Evolutionary conservation across 2,888 invertebrate species (phyloP).

Genomic region (Trachelus iudaicus): DNA sequence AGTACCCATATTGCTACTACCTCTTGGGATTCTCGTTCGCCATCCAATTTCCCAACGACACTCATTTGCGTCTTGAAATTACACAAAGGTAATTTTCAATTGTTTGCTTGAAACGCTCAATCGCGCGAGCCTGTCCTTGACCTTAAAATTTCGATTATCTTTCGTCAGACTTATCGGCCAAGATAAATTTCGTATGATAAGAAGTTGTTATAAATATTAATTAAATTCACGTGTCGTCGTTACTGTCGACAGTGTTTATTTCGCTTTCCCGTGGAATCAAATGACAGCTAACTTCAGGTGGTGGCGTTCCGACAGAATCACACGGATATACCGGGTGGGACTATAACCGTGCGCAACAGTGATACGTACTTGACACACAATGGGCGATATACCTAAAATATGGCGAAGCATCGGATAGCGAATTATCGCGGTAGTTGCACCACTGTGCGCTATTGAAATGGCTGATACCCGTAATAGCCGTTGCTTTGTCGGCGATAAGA

Average conservation of each 20-base stretch:
- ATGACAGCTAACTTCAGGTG: background rate
- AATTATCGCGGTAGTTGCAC: background rate
- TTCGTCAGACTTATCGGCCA: background rate
- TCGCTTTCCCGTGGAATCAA: background rate
- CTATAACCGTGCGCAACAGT: background rate
- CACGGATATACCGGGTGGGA: too few relatives aligned
- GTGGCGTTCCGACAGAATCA: too few relatives aligned
- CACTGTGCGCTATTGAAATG: background rate
- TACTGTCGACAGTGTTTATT: background rate
- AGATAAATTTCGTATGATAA: background rate
- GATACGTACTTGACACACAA: background rate
- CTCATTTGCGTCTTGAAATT: background rate
- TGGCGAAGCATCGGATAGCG: background rate
- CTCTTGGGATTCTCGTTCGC: background rate
- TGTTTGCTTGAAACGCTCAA: background rate
- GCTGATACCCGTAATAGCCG: background rate
- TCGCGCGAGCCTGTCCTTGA: background rate
- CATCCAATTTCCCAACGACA: background rate
- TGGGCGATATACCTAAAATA: background rate
- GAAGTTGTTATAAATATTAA: background rate
- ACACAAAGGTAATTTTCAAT: background rate
- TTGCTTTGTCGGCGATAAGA: background rate
- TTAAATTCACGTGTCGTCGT: background rate
- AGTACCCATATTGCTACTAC: background rate
- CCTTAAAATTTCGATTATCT: background rate